Percentiles rank a stretch among this genome's conserved stretches.
These are phyloP conservation scores for Daphoenositta chrysoptera DNA, from an alignment of 2,113 vertebrate genomes.

Conservation along the genomic window DNA sequence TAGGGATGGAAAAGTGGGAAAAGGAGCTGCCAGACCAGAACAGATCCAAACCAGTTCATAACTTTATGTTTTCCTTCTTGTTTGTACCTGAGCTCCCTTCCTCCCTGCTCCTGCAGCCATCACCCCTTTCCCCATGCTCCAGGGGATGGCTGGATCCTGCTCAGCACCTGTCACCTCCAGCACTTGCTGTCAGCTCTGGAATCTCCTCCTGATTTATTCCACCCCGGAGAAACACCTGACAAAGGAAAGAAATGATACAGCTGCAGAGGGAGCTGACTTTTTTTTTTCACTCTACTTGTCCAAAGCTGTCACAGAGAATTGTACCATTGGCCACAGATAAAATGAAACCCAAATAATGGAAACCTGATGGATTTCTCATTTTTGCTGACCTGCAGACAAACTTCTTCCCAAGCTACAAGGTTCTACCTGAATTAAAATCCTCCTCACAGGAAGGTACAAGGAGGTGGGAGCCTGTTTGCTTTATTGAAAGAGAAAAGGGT, in stretches of 20 bases:
- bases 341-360: not conserved
- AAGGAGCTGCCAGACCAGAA: not conserved
- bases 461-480: not conserved
- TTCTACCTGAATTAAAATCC: not conserved
- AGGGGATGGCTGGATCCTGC: not conserved
- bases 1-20: not conserved
- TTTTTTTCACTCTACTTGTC: not conserved
- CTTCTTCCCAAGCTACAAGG: not conserved
- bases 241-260: not conserved
- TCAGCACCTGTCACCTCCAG: not conserved
- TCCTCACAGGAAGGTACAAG: fast-evolving
- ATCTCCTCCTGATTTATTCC: not conserved
- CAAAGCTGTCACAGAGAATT: not conserved
- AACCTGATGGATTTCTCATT: not conserved
- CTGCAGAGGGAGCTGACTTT: not conserved
- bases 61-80: not conserved
- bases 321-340: not conserved
- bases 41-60: not conserved
- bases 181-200: not conserved
- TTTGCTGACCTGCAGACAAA: not conserved
- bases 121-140: not conserved
- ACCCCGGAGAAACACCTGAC: not conserved
- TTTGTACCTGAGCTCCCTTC: not conserved
- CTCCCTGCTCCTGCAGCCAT: not conserved
- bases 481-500: not conserved